Evolutionary conservation across 2,888 invertebrate species (phyloP), one percentile per base, ranked within the genome.

Genomic region (Caenorhabditis sp.): DNA sequence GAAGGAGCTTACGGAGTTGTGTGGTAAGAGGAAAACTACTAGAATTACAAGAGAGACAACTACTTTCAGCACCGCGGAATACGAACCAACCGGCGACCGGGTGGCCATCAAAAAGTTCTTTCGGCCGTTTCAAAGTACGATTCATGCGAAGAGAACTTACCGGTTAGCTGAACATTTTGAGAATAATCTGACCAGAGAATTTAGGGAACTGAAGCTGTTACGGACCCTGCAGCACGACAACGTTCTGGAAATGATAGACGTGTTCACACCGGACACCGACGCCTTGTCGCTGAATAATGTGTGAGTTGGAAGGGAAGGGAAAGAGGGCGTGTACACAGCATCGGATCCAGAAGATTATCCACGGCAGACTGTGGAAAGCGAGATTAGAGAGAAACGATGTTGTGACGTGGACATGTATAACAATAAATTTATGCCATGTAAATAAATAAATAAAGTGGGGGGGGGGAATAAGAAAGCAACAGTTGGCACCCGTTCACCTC

Each of bases 181-280:
- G 4, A 32, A 18, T 32, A 6, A 32, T 32, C 32, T 4, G 32
- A 32, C 18, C 6, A 13, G 6, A 8, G 18, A 18, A 61, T 76
- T 53, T 61, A 94, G 99, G 82, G 98, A 99, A 92, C 93, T 98
- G 68, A 95, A 97, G 81, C 95, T 98, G 94, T 94, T 99, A 78
- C 97, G 97, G 92, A 98, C 98, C 92, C 98, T 99, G 97, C 95
- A 97, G 92, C 98, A 99, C 94, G 98, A 99, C 93, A 99, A 99
- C 94, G 96, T 98, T 91, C 95, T 96, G 85, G 84, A 87, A 24
- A 89, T 90, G 84, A 85, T 90, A 47, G 89, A 88, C 60, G 85
- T 88, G 20, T 90, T 89, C 85, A 88, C 89, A 20, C 89, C 90
- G 5, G 90, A 90, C 56, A 68, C 77, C 0, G 84, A 87, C 55